Percentiles rank a stretch among this genome's conserved stretches.
phyloP scores from a whole-genome alignment of 2,797 vertebrate genomes.

The Limosa lapponica region DNA sequence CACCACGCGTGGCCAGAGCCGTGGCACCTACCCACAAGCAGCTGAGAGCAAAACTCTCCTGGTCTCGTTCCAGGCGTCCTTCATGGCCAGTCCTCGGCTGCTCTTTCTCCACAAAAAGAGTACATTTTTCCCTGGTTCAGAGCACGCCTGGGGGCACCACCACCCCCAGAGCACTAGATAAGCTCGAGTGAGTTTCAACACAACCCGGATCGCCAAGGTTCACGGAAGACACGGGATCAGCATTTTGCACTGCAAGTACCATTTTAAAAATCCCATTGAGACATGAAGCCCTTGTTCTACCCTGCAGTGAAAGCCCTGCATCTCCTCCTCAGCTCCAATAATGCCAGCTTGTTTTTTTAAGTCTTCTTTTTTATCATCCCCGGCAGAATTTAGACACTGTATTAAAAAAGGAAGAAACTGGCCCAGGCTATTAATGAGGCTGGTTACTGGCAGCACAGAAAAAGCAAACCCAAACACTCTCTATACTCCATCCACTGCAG shows the following conservation, averaged over 20 bases:
- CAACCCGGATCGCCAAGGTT: fast-evolving
- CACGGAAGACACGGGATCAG: neutral
- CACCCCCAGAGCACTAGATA: neutral
- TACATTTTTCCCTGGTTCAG: neutral
- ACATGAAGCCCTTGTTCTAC: neutral
- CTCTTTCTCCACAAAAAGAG: neutral
- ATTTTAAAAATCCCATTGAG: neutral
- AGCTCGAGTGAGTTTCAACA: neutral
- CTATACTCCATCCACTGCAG: neutral
- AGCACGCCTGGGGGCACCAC: neutral
- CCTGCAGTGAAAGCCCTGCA: neutral
- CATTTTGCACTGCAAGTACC: neutral
- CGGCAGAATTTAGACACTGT: neutral
- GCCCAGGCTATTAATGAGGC: neutral
- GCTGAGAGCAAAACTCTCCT: neutral
- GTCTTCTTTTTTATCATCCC: neutral
- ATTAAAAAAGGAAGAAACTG: neutral
- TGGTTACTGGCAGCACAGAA: neutral
- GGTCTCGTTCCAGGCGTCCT: neutral
- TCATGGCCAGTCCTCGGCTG: fast-evolving
- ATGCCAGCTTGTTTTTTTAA: neutral
- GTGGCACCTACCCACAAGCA: neutral
- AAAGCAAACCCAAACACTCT: neutral
- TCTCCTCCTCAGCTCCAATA: neutral
- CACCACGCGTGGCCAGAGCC: neutral